Evolutionary conservation across 2,888 invertebrate species (phyloP).

Genomic region (Eurytoma californica): DNA sequence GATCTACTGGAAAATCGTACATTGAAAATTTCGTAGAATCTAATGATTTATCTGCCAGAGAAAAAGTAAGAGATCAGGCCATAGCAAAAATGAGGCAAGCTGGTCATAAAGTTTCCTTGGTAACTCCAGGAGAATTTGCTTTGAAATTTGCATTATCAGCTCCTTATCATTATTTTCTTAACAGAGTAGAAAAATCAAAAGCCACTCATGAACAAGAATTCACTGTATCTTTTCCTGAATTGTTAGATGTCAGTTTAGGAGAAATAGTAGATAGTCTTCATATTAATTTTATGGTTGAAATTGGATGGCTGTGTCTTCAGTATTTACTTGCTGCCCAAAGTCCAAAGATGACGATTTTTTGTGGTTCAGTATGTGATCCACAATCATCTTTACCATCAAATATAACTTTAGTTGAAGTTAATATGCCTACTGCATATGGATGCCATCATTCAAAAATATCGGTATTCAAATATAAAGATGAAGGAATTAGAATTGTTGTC

Average conservation of each 20-base stretch:
- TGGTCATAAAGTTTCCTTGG: constrained; percentile 77
- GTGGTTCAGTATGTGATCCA: constrained; percentile 59
- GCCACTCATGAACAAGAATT: constrained; percentile 81
- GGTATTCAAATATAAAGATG: constrained; percentile 87
- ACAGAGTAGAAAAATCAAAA: constrained; percentile 81
- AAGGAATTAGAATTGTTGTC: constrained; percentile 88
- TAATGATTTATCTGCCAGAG: constrained; percentile 48
- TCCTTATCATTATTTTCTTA: constrained; percentile 87
- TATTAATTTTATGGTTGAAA: constrained; percentile 95
- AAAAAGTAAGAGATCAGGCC: constrained; percentile 61
- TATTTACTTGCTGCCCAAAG: constrained; percentile 86
- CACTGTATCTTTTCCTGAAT: constrained; percentile 85
- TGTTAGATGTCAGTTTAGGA: constrained; percentile 87
- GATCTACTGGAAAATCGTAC: constrained; percentile 26
- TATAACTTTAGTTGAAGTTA: constrained; percentile 63
- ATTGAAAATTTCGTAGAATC: constrained; percentile 39
- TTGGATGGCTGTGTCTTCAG: constrained; percentile 91
- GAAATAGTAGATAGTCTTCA: constrained; percentile 86
- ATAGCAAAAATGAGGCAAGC: constrained; percentile 66
- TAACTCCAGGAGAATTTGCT: constrained; percentile 80
- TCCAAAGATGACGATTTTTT: constrained; percentile 73
- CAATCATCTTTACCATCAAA: constrained; percentile 59
- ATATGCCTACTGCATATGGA: constrained; percentile 64
- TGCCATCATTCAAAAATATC: constrained; percentile 84
- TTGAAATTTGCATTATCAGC: constrained; percentile 81